A percentile compares a stretch with the other conserved stretches of the same genome.
Evolutionary conservation across 1,140 invertebrate species (phyloP).

Genomic region (Drosophila dunni): DNA sequence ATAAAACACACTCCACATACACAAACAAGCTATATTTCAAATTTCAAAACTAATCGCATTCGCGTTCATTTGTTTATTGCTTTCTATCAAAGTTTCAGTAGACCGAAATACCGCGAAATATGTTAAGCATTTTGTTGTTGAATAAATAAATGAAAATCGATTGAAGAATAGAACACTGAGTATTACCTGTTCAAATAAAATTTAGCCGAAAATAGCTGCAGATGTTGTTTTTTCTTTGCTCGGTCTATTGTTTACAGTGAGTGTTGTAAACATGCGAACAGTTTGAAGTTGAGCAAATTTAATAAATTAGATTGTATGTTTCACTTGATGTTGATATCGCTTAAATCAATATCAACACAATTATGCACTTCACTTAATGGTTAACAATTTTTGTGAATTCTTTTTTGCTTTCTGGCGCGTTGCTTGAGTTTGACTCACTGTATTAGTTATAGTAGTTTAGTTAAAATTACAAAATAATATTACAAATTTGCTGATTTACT

Average conservation of each 20-base stretch:
- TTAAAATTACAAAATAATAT: constrained; percentile 5
- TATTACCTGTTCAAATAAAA: constrained; percentile 67
- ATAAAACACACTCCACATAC: neutral
- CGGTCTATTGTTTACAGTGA: constrained; percentile 45
- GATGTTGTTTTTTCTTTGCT: constrained; percentile 57
- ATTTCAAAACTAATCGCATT: constrained; percentile 14
- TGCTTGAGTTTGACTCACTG: neutral
- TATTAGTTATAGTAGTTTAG: neutral
- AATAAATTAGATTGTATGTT: constrained; percentile 37
- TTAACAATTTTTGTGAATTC: constrained; percentile 24
- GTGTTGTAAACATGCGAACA: constrained; percentile 42
- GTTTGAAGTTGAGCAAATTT: constrained; percentile 26
- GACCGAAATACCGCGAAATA: constrained; percentile 13
- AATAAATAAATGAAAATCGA: constrained; percentile 22
- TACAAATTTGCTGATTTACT: constrained; percentile 23
- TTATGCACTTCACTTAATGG: constrained; percentile 48
- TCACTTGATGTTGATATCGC: constrained; percentile 42
- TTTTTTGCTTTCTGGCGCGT: neutral
- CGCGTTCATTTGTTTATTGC: constrained; percentile 10
- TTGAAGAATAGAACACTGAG: constrained; percentile 16
- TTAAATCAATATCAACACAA: constrained; percentile 45
- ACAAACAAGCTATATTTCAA: neutral
- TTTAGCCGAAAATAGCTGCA: constrained; percentile 54
- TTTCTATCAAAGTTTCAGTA: constrained; percentile 3
- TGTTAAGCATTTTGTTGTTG: constrained; percentile 20